phyloP scores from a whole-genome alignment of 2,797 vertebrate genomes.

The Rhyacichthys aspro region DNA sequence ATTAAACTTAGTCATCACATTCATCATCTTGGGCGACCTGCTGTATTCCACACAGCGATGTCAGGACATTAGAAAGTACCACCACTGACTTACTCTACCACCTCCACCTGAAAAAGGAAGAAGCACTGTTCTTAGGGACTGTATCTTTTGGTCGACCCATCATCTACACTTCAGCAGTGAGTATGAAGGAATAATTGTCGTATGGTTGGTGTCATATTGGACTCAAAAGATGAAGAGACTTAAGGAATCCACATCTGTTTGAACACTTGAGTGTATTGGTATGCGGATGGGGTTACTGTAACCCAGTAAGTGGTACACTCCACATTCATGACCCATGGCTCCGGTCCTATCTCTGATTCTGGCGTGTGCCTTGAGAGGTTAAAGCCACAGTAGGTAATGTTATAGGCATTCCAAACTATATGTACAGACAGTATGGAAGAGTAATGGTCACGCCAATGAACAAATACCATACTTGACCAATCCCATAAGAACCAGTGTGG shows the following conservation, averaged over 20 bases:
- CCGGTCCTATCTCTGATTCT: slow-evolving; percentile 44
- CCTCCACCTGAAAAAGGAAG: no score
- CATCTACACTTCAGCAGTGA: not conserved
- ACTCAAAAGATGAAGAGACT: not conserved
- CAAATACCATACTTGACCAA: no score
- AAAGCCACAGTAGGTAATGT: not conserved
- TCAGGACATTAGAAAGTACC: slow-evolving; percentile 13
- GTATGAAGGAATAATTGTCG: not conserved
- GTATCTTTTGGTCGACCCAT: no score
- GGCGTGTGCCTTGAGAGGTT: not conserved
- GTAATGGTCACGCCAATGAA: no score
- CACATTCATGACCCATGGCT: slow-evolving; percentile 25
- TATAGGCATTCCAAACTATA: not conserved
- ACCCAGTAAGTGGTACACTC: slow-evolving; percentile 32
- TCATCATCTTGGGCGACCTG: not conserved
- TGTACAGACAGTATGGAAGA: not conserved
- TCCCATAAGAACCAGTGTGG: no score
- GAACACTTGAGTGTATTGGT: slow-evolving; percentile 34
- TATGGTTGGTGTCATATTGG: not conserved
- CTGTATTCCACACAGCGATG: slow-evolving; percentile 12
- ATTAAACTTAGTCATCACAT: no score
- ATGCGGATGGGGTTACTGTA: slow-evolving; percentile 61
- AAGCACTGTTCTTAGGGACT: no score
- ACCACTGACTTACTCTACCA: no score
- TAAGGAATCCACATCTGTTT: slow-evolving; percentile 44